These are phyloP conservation scores for Copsychus sechellarum DNA, from an alignment of 2,113 vertebrate species.

Conservation along the genomic window DNA sequence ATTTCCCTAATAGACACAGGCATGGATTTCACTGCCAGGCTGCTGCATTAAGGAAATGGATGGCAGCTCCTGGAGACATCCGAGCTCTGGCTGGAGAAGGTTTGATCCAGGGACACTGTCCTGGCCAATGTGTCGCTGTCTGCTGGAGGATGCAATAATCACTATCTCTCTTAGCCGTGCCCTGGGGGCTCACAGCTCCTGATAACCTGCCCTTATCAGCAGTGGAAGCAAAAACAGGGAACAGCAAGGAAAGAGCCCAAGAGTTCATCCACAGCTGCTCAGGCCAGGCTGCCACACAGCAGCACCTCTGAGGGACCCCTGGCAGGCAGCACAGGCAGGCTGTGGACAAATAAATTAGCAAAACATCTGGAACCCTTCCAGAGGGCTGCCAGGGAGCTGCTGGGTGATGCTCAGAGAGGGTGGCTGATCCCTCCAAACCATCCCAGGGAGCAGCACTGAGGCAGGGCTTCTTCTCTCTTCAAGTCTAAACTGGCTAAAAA, in stretches of 20 bases:
- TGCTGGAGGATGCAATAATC: neutral
- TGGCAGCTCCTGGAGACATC: slow-evolving; percentile 4
- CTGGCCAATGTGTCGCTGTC: neutral
- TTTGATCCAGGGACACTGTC: neutral
- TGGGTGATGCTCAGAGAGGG: neutral
- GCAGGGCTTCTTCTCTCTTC: neutral
- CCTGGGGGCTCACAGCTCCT: neutral
- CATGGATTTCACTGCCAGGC: slow-evolving; percentile 38
- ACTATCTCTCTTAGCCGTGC: neutral
- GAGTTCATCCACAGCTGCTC: neutral
- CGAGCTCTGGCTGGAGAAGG: neutral
- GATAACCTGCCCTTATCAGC: neutral
- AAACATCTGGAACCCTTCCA: neutral
- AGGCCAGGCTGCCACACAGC: neutral
- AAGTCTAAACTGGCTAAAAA: neutral
- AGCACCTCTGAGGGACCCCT: neutral
- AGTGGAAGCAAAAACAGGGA: fast-evolving
- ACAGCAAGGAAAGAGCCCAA: neutral
- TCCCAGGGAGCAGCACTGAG: neutral
- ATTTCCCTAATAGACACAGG: slow-evolving; percentile 22
- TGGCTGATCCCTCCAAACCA: neutral
- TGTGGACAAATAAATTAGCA: fast-evolving
- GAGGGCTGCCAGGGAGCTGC: neutral
- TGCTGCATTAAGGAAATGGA: slow-evolving; percentile 54
- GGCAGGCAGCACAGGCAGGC: neutral